phyloP scores from a whole-genome alignment of 2,797 vertebrate genomes.

The Enteromius anoplus region DNA sequence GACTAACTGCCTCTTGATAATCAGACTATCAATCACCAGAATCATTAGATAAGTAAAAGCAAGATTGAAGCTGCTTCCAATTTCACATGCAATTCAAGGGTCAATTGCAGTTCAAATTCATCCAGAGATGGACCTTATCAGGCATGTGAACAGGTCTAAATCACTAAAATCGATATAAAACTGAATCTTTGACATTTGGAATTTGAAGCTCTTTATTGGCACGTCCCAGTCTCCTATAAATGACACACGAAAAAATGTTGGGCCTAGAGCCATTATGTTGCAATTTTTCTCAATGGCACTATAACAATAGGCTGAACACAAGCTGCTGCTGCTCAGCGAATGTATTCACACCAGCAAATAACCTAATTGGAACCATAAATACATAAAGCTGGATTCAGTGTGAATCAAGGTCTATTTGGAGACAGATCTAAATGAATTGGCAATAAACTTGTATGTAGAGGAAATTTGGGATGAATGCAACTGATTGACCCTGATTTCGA shows the following conservation, averaged over 20 bases:
- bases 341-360: constrained; percentile 28
- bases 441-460: background rate
- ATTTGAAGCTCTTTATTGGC: background rate
- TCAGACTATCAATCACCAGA: constrained; percentile 39
- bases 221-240: constrained; percentile 10
- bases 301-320: constrained; percentile 31
- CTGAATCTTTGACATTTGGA: background rate
- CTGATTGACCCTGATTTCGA: constrained; percentile 1
- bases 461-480: constrained; percentile 12
- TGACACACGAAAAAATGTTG: background rate
- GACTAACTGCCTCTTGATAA: constrained; percentile 48
- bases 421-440: constrained; percentile 22
- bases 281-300: constrained; percentile 37
- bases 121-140: background rate
- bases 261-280: constrained; percentile 15
- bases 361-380: constrained; percentile 16
- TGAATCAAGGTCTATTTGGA: background rate
- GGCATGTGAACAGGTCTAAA: background rate
- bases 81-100: constrained; percentile 23
- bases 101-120: constrained; percentile 21
- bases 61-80: constrained; percentile 11
- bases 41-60: constrained; percentile 33
- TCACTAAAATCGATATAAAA: constrained; percentile 26
- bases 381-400: constrained; percentile 7
- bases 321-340: background rate